Conservation (phyloP, 2,113 vertebrate species). For the Aphelocoma coerulescens region DNA sequence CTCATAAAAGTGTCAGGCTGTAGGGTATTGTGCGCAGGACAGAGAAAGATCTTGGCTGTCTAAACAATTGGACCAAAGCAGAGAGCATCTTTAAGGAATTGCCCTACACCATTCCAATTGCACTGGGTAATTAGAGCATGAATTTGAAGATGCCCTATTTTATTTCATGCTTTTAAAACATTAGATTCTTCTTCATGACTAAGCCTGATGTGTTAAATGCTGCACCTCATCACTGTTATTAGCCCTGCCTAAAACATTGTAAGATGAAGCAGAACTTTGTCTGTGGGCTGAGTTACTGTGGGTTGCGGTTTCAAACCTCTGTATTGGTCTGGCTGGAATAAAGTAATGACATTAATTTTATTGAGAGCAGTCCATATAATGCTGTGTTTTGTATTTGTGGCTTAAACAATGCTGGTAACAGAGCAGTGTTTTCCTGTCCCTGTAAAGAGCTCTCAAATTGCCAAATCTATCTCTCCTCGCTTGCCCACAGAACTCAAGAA, state of each 20-base stretch:
- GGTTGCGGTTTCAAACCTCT: neutral
- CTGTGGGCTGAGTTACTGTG: neutral
- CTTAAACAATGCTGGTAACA: neutral
- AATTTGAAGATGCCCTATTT: neutral
- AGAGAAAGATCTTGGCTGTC: neutral
- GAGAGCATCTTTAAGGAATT: neutral
- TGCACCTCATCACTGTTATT: neutral
- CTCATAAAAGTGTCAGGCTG: neutral
- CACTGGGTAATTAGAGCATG: neutral
- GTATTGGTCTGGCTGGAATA: neutral
- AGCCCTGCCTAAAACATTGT: neutral
- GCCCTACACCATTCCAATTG: neutral
- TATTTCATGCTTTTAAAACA: neutral
- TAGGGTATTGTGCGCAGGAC: neutral
- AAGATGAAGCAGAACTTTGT: neutral
- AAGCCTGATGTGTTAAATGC: neutral
- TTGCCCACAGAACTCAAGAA: neutral
- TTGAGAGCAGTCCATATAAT: neutral
- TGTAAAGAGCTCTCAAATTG: accelerated
- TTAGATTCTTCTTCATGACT: neutral
- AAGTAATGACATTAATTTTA: neutral
- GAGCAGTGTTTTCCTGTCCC: neutral
- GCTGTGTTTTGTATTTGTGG: neutral
- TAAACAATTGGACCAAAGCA: neutral
- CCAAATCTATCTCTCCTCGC: neutral